Percentiles rank a stretch among this genome's conserved stretches.
Conservation (phyloP, 2,888 invertebrate species). For the Unio pictorum region DNA sequence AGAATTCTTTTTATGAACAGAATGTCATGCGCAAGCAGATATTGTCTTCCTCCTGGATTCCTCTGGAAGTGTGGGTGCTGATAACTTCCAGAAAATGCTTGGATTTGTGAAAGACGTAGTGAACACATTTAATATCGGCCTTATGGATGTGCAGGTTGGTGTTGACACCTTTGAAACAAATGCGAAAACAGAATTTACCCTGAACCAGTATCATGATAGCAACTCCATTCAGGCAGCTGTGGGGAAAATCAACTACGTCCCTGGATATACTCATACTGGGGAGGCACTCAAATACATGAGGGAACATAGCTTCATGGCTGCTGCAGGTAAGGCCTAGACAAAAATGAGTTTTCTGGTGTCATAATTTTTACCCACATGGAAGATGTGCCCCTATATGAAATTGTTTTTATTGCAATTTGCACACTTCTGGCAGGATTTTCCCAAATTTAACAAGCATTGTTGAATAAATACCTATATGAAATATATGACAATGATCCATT, state of each 20-base stretch:
- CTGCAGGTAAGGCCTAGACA: conserved; percentile 25
- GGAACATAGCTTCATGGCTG: conserved; percentile 43
- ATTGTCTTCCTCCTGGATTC: conserved; percentile 59
- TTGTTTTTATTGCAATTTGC: too few species aligned
- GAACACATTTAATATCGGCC: conserved; percentile 48
- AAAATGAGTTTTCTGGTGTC: too few species aligned
- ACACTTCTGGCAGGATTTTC: too few species aligned
- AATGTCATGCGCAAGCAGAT: conserved; percentile 55
- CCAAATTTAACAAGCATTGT: too few species aligned
- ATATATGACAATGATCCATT: too few species aligned
- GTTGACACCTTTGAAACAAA: conserved; percentile 54
- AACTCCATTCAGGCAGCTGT: conserved; percentile 36
- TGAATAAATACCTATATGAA: too few species aligned
- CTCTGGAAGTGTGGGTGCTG: conserved; percentile 53
- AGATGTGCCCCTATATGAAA: too few species aligned
- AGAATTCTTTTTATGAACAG: conserved; percentile 11
- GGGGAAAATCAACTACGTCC: conserved; percentile 30
- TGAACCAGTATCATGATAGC: conserved; percentile 39
- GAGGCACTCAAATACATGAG: conserved; percentile 45
- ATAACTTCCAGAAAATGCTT: conserved; percentile 54
- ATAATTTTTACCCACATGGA: too few species aligned
- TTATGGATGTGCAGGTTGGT: conserved; percentile 40
- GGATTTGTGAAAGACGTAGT: conserved; percentile 49
- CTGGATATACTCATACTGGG: conserved; percentile 52
- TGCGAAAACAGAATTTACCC: conserved; percentile 46